Evolutionary conservation across 2,113 vertebrate species (phyloP).

Genomic region (Nesogale talazaci): DNA sequence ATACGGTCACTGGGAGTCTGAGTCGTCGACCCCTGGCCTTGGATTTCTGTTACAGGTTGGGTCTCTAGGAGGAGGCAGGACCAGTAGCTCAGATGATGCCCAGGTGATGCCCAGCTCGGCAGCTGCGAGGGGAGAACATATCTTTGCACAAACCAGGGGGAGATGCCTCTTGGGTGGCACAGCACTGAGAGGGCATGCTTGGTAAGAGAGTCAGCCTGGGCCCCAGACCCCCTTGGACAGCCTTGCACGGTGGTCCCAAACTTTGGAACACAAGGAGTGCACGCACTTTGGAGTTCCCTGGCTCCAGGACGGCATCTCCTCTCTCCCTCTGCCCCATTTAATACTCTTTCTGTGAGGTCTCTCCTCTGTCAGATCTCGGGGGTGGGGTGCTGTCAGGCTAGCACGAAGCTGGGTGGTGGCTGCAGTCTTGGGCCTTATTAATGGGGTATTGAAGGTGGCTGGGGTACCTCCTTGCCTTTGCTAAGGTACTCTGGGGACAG

Average conservation of each 20-base stretch:
- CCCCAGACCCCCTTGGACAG: neutral
- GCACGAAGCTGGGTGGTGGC: neutral
- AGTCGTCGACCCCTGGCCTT: too few relatives aligned
- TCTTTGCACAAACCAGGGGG: neutral
- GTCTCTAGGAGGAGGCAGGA: neutral
- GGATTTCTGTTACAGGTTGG: too few relatives aligned
- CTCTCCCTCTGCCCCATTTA: too few relatives aligned
- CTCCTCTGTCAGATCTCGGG: neutral
- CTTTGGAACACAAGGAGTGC: neutral
- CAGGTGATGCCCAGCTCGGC: neutral
- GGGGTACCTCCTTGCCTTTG: constrained; percentile 52
- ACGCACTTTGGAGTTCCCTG: neutral
- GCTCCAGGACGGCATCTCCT: neutral
- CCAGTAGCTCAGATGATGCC: neutral
- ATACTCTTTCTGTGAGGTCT: neutral
- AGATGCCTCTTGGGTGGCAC: neutral
- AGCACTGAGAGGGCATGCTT: too few relatives aligned
- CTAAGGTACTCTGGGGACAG: constrained; percentile 62
- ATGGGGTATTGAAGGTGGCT: neutral
- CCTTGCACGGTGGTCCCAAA: neutral
- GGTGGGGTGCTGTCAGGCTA: neutral
- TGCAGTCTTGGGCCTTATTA: constrained; percentile 60
- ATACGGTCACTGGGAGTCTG: too few relatives aligned
- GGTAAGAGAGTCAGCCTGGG: too few relatives aligned
- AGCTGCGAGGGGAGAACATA: neutral